A percentile compares a stretch with the other conserved stretches of the same genome.
phyloP scores from a whole-genome alignment of 92 coral and sea anemone genomes.

The Galaxea fascicularis region DNA sequence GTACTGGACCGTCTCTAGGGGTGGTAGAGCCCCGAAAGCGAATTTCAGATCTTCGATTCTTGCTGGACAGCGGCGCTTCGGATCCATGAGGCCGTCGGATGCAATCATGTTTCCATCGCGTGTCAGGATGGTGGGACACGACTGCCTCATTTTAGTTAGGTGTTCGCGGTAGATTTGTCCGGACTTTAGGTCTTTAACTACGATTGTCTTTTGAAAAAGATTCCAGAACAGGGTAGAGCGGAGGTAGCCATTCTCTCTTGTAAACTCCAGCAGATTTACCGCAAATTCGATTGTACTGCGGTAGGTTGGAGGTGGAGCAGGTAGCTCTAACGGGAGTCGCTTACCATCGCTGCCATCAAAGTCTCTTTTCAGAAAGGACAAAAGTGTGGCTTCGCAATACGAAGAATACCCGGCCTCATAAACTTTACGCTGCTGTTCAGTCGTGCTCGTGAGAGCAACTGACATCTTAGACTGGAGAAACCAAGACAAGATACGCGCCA shows the following conservation, averaged over 20 bases:
- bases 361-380: constrained; percentile 69
- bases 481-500: constrained; percentile 85
- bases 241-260: constrained; percentile 71
- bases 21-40: constrained; percentile 81
- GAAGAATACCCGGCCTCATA: constrained; percentile 80
- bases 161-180: constrained; percentile 89
- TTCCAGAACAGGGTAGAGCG: constrained; percentile 84
- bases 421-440: constrained; percentile 85
- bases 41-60: constrained; percentile 64
- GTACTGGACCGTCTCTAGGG: constrained; percentile 57
- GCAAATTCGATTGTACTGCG: constrained; percentile 83
- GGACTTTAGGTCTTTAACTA: constrained; percentile 77
- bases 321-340: constrained; percentile 75
- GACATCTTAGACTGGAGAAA: constrained; percentile 81
- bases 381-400: constrained; percentile 89
- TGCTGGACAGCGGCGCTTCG: constrained; percentile 74
- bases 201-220: constrained; percentile 80
- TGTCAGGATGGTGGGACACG: constrained; percentile 84
- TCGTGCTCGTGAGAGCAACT: constrained; percentile 76
- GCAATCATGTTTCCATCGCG: constrained; percentile 92
- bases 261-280: constrained; percentile 84
- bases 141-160: constrained; percentile 73
- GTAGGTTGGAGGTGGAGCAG: constrained; percentile 75
- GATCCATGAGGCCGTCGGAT: constrained; percentile 89
- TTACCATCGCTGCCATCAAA: constrained; percentile 81